Evolutionary conservation across 1,140 invertebrate genomes (phyloP).

Genomic region (Drosophila ananassae): DNA sequence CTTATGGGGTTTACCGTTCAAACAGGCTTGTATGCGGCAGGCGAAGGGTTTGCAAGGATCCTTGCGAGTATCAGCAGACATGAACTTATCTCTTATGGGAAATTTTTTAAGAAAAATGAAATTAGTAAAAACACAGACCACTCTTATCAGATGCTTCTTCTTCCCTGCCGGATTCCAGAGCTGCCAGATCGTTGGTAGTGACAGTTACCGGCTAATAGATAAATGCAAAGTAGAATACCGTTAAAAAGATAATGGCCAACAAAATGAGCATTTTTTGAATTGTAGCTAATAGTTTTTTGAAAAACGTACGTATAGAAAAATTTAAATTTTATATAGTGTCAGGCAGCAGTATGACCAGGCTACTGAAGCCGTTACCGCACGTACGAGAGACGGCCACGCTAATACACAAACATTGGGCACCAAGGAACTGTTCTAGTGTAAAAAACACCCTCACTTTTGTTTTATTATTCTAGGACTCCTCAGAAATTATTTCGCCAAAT

Average conservation of each 20-base stretch:
- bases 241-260: conserved; percentile 3
- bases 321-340: neutral
- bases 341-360: neutral
- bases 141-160: conserved; percentile 8
- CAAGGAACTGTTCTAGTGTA: conserved; percentile 72
- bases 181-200: conserved; percentile 17
- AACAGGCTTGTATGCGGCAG: conserved; percentile 90
- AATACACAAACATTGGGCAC: conserved; percentile 9
- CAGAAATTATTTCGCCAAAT: conserved; percentile 85
- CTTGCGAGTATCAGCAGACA: conserved; percentile 73
- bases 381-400: neutral
- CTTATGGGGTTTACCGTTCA: conserved; percentile 86
- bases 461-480: conserved; percentile 47
- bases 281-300: neutral
- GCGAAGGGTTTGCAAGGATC: conserved; percentile 91
- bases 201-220: neutral
- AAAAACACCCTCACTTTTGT: conserved; percentile 66
- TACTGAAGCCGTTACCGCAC: neutral
- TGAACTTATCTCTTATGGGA: conserved; percentile 22
- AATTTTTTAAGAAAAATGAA: conserved; percentile 3
- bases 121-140: conserved; percentile 13
- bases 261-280: neutral
- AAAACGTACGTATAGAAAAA: too few species aligned
- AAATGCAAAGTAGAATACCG: conserved; percentile 12
- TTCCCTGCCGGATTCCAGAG: neutral